Evolutionary conservation across 1,140 invertebrate species (phyloP).

Genomic region (Lanistes nyassanus): DNA sequence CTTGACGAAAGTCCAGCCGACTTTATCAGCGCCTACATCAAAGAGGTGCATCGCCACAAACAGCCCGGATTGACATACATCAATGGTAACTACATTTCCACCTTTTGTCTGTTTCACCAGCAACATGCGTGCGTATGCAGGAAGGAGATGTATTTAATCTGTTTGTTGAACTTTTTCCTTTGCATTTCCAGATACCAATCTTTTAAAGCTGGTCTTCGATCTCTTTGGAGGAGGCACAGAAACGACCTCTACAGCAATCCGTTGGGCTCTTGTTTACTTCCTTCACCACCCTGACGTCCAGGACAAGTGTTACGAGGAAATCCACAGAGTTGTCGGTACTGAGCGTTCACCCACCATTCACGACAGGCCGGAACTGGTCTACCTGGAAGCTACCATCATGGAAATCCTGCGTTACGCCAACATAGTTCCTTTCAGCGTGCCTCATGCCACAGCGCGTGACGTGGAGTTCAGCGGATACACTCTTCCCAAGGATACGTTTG

Average conservation of each 20-base stretch:
- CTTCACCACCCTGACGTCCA: constrained; percentile 80
- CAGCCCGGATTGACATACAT: neutral
- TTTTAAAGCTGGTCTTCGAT: constrained; percentile 69
- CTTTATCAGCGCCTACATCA: too few species aligned
- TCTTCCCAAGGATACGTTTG: constrained; percentile 51
- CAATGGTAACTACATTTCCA: too few species aligned
- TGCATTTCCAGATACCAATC: constrained; percentile 37
- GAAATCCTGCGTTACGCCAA: constrained; percentile 33
- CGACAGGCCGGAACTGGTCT: constrained; percentile 31
- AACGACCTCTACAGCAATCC: constrained; percentile 83
- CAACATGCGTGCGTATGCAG: too few species aligned
- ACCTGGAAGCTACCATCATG: constrained; percentile 31
- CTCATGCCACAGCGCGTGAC: constrained; percentile 47
- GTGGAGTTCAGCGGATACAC: constrained; percentile 47
- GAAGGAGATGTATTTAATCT: too few species aligned
- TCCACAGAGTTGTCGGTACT: constrained; percentile 6
- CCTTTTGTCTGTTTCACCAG: too few species aligned
- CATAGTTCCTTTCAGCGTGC: constrained; percentile 57
- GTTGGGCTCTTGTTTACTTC: constrained; percentile 88
- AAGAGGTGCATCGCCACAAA: neutral
- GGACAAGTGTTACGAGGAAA: constrained; percentile 83
- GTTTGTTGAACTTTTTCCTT: too few species aligned
- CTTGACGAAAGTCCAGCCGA: too few species aligned
- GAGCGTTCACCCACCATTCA: constrained; percentile 14
- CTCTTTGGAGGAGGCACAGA: constrained; percentile 90